Evolutionary conservation across 2,113 vertebrate species (phyloP).

Genomic region (Crotalus helleri): DNA sequence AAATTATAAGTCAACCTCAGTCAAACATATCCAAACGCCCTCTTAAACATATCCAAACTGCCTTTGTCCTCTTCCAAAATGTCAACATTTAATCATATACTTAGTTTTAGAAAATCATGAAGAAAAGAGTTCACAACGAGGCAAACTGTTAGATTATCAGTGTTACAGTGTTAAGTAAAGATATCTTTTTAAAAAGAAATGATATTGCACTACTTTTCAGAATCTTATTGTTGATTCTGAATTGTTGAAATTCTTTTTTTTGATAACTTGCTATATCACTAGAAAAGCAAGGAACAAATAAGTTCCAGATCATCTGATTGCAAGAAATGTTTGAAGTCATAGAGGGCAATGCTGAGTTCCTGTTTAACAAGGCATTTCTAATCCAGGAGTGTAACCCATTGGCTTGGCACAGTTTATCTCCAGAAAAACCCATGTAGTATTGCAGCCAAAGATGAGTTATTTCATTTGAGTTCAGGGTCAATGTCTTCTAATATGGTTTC

Average conservation of each 20-base stretch:
- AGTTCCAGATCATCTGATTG: not conserved
- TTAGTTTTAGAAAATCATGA: not conserved
- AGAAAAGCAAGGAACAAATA: not conserved
- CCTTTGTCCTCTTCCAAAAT: not conserved
- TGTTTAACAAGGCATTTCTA: not conserved
- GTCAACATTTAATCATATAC: not conserved
- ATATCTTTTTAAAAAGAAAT: constrained; percentile 17
- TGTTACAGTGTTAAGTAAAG: not conserved
- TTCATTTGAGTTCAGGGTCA: not conserved
- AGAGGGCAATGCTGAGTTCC: not conserved
- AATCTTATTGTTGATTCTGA: not conserved
- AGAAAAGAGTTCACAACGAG: not conserved
- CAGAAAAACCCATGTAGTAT: not conserved
- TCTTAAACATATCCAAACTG: not conserved
- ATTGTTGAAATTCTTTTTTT: not conserved
- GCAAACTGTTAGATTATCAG: not conserved
- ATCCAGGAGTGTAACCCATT: not conserved
- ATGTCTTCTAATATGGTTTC: not conserved
- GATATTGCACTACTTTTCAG: not conserved
- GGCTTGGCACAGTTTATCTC: not conserved
- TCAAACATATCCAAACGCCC: not conserved
- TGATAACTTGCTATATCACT: not conserved
- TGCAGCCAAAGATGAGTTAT: not conserved
- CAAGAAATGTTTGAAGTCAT: not conserved
- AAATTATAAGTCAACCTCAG: not conserved